Base-by-base conservation (phyloP, 2,888 invertebrate genomes). In the Meteorus cinctellus region DNA sequence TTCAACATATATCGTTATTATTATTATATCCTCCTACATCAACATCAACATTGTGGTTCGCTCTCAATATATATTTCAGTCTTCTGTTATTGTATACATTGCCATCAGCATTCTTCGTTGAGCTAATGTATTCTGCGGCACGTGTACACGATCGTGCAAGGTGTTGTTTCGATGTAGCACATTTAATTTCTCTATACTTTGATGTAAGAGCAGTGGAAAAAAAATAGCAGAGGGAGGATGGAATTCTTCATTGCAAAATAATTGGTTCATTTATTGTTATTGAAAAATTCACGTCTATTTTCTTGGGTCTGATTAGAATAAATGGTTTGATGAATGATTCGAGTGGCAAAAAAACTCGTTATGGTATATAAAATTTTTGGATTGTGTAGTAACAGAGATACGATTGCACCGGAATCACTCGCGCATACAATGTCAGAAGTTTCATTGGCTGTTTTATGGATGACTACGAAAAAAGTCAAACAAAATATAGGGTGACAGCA, bases 371-470 rank as follows among this genome's bases (percentile, higher is more conserved):
- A n/a, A n/a, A n/a, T 41, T 27, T 65, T 36, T 66, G 66, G 60
- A 60, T 62, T 48, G 60, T 60, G 67, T 48, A 48, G 48, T 48
- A n/a, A 29, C 29, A n/a, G 45, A 62, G 36, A 70, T 59, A 71
- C 75, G 75, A 75, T 67, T 67, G 72, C 48, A n/a, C 59, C 60
- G 67, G 34, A 72, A 75, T 66, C 67, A 75, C 62, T 75, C 24
- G 75, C 66, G 70, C 24, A 70, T 59, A 70, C 62, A 71, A 60
- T 75, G 77, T 77, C 72, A 78, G 80, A 80, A 81, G 79, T 81
- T 81, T 75, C 81, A 80, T 76, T 80, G 78, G 78, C 76, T 81
- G 80, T 82, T 84, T 83, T 81, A 81, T 82, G 77, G 77, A 75
- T 55, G n/a, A 19, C 67, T 24, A 24, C 67, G 70, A 69, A 74